Base-by-base conservation (phyloP, 2,797 vertebrate genomes). In the Hippocampus kuda region DNA sequence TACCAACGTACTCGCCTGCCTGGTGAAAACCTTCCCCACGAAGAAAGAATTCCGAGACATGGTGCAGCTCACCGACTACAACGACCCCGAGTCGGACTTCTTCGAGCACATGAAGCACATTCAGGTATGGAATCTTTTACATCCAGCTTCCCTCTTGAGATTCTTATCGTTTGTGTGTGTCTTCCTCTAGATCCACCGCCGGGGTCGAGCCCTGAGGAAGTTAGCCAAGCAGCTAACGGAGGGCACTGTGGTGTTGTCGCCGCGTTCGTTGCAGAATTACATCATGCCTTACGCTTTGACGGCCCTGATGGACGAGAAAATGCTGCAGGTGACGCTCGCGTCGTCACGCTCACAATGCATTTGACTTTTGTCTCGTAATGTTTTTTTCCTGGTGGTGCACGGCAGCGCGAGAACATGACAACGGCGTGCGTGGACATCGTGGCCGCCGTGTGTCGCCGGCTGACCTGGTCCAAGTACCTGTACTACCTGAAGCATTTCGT, bases 81-180 rank as follows among this genome's bases (percentile, higher is more conserved):
- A 87, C 24, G 97, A 99, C 85, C 94, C 85, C 0, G 97, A 99
- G 84, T 95, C 94, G 7, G 97, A 99, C 89, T 99, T 98, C 89
- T 99, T 99, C 70, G 95, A 99, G 83, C 96, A 98, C 81, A 98
- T 98, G 96, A 98, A 98, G 75, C 97, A 99, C 84, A 98, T 99
- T 80, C 97, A 99, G 95, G 97, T 99, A 60, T 26, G 71, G 66
- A 12, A 44, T 15, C 11, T 8, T 41, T n/a, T 26, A 44, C 1
- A 9, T 49, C 26, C n/a, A 2, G 20, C 9, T 20, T 38, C 5
- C 46, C 49, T 1, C 30, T 27, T 24, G 2, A 26, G 6, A 26
- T 46, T 26, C 7, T 7, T 9, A 13, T 5, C 38, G 15, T 5
- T 27, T n/a, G 5, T 12, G 6, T 9, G n/a, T 34, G 5, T 62